Evolutionary conservation across 2,113 vertebrate species (phyloP), one percentile per base, ranked within the genome.

Genomic region (Mungos mungo): DNA sequence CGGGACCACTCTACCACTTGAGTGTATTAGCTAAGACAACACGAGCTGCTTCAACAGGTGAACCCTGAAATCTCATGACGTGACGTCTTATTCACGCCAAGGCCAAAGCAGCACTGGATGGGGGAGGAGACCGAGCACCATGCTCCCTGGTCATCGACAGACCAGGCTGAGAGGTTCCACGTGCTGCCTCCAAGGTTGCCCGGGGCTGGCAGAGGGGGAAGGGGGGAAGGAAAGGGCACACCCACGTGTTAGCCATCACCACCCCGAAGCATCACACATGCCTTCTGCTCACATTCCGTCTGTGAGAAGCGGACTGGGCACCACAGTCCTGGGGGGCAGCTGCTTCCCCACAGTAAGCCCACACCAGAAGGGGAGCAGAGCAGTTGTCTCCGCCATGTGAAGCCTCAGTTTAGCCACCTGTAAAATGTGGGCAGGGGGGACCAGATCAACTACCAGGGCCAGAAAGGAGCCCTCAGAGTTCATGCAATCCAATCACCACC

Each of bases 51-150:
- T 2, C n/a, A 25, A 23, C 71, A n/a, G 38, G 21, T 15, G 29
- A 60, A 41, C 69, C 45, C 60, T 25, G 63, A 71, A 29, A 77
- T 63, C 89, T 82, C 50, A 19, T 1, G 12, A 16, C 19, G n/a
- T 45, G 2, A 33, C n/a, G 14, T 54, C 47, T 38, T 13, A 29
- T 33, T 69, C n/a, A 11, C 2, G 0, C 12, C 54, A 79, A 60
- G n/a, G 27, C 54, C 6, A 41, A 45, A 81, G 50, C 2, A 6
- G 27, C 9, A 0, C 57, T 38, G 10, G 19, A 3, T 8, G 0
- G 3, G 45, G 50, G 14, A 50, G 2, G 16, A 1, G 21, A 23
- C 2, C 6, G 12, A 52, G n/a, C 9, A 47, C 27, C 1, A 0
- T 15, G 31, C 35, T 19, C n/a, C 25, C 25, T 60, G 7, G 4